Evolutionary conservation across 2,888 invertebrate species (phyloP).

Genomic region (Auanema freiburgensis): DNA sequence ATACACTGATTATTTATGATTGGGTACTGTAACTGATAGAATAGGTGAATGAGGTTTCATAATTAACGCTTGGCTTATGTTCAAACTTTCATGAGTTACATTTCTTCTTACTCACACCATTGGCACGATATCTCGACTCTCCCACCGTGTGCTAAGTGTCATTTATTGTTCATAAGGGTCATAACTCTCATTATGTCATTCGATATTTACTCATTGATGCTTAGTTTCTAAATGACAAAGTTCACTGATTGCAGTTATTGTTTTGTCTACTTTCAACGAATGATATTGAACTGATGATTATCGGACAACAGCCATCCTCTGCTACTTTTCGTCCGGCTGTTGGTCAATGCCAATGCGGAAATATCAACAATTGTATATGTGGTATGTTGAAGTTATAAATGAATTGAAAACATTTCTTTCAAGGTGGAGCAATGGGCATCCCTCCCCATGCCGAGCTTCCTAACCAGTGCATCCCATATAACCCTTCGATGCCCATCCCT

Average conservation of each 20-base stretch:
- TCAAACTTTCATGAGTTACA: no score
- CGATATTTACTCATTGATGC: not conserved
- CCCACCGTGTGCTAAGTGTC: slow-evolving; percentile 2
- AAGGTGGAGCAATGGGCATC: not conserved
- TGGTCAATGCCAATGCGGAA: not conserved
- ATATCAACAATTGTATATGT: slow-evolving; percentile 4
- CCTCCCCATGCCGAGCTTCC: not conserved
- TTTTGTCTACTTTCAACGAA: not conserved
- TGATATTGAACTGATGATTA: slow-evolving; percentile 3
- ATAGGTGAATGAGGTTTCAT: no score
- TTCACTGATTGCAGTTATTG: not conserved
- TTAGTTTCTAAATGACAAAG: not conserved
- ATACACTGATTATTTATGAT: no score
- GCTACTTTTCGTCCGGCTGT: not conserved
- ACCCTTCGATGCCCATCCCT: not conserved
- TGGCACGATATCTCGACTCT: no score
- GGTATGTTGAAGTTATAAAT: not conserved
- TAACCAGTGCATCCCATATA: not conserved
- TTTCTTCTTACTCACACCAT: no score
- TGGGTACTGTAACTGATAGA: no score
- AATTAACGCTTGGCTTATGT: no score
- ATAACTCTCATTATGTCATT: not conserved
- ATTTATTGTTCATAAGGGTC: slow-evolving; percentile 4
- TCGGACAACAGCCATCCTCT: slow-evolving; percentile 1
- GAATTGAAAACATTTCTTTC: not conserved